Base-by-base conservation (phyloP, 2,888 invertebrate genomes). In the Venustoraphidia nigricollis region DNA sequence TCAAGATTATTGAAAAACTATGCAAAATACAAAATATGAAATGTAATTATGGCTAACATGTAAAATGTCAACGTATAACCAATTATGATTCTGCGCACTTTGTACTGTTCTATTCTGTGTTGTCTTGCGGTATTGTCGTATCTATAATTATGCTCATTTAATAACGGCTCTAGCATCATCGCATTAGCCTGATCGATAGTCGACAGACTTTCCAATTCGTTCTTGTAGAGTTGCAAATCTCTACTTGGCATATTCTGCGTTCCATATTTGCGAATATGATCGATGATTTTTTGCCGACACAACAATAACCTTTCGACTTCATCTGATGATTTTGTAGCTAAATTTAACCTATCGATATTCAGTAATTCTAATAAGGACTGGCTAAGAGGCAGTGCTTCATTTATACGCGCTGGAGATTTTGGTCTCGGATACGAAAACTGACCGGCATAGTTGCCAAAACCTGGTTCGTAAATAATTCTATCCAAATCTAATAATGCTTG, bases 51-150 rank as follows among this genome's bases (percentile, higher is more conserved):
- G 44, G 69, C 67, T 56, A 74, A 60, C 50, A 70, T 62, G 54
- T 75, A 67, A 57, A 75, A 73, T 39, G 71, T 69, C 47, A 72
- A 62, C 36, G 74, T 73, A 58, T 76, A 71, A 51, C 74, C 70
- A 55, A 79, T 71, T 58, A 78, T 66, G 53, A 74, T 67, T 59
- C 67, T 66, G 17, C 70, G 64, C 52, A 74, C 67, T 57, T 71
- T 72, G 38, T 68, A 65, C 52, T 70, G 67, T 54, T 73, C 71
- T 9, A 62, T 60, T 50, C 62, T 58, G 49, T 58, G 61, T 50
- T 61, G 50, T 37, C 37, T 27, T 27, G 54, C 50, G 56, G 54
- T 55, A 62, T 60, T 34, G 53, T 53, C 51, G 56, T 56, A 53
- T 57, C 58, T 57, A 59, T 63, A 53, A 49, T 51, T 59, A 10